Percentiles rank a stretch among this genome's conserved stretches.
Evolutionary conservation across 2,113 vertebrate genomes (phyloP).

Genomic region (Grantiella picta): DNA sequence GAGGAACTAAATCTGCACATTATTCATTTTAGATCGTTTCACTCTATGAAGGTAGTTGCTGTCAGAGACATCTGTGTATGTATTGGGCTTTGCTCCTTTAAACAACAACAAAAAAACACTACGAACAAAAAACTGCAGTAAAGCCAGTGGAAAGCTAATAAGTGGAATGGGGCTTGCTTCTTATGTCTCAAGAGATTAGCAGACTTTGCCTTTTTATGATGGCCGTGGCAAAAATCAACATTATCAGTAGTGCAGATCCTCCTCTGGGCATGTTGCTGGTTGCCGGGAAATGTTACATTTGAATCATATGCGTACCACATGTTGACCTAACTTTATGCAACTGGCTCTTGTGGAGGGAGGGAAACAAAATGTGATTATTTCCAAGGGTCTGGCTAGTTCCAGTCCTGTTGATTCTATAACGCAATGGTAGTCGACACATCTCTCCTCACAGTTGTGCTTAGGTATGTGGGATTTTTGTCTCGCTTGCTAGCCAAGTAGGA

Average conservation of each 20-base stretch:
- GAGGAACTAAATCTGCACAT: background rate
- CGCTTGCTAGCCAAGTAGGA: background rate
- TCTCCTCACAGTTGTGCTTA: background rate
- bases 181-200: background rate
- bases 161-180: background rate
- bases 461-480: fast-evolving
- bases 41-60: background rate
- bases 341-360: background rate
- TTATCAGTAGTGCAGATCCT: background rate
- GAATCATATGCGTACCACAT: background rate
- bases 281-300: conserved; percentile 1
- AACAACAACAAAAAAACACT: background rate
- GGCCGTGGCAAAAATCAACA: background rate
- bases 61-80: background rate
- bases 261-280: background rate
- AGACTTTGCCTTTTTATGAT: background rate
- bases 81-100: background rate
- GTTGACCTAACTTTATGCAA: conserved; percentile 22
- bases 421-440: background rate
- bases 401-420: background rate
- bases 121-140: background rate
- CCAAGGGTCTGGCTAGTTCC: background rate
- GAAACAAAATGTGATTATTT: background rate
- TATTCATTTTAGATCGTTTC: background rate
- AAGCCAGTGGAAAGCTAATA: background rate